Evolutionary conservation across 2,797 vertebrate species (phyloP).

Genomic region (Anas acuta): DNA sequence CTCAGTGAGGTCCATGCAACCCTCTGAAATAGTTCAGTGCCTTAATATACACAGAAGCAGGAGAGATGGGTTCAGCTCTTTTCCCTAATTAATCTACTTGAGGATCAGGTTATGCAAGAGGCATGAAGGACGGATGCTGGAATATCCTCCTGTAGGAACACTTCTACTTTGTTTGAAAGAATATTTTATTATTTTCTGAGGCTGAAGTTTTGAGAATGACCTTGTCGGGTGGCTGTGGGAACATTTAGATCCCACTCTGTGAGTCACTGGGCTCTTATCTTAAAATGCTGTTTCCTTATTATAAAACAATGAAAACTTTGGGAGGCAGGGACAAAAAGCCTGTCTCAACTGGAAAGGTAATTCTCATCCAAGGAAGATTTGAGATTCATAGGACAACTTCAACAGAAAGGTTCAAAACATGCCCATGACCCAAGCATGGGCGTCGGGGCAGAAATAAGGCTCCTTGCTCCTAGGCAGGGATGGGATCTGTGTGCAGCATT

Average conservation of each 20-base stretch:
- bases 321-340: not conserved
- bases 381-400: not conserved
- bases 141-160: not conserved
- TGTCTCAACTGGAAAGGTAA: not conserved
- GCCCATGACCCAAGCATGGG: too few relatives aligned
- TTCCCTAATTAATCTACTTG: not conserved
- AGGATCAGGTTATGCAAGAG: not conserved
- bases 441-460: not conserved
- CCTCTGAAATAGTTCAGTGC: not conserved
- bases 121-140: not conserved
- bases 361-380: not conserved
- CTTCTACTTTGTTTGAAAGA: not conserved
- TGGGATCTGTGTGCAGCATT: not conserved
- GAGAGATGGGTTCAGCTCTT: not conserved
- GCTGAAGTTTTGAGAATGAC: not conserved
- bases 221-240: not conserved
- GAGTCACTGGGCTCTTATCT: not conserved
- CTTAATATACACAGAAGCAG: not conserved
- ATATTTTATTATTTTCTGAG: not conserved
- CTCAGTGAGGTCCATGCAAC: rapidly evolving
- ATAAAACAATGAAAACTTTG: not conserved
- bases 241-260: not conserved
- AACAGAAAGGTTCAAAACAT: not conserved
- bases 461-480: not conserved
- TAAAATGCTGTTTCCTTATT: not conserved